phyloP scores from a whole-genome alignment of 2,797 vertebrate species.

The Tokudaia muenninki region DNA sequence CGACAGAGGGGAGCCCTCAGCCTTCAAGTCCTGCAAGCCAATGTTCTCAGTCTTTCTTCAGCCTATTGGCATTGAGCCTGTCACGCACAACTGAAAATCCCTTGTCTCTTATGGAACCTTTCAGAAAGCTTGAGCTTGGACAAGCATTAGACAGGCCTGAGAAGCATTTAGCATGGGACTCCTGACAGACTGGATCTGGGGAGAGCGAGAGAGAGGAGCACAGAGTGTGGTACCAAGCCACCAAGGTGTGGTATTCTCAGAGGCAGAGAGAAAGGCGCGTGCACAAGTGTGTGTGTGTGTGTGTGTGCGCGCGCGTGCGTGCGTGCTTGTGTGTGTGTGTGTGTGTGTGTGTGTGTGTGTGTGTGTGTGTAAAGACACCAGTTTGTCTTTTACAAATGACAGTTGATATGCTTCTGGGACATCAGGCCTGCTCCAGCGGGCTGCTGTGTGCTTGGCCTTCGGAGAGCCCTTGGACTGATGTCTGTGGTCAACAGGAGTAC shows the following conservation, averaged over 20 bases:
- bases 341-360: not conserved
- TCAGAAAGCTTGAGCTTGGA: constrained; percentile 12
- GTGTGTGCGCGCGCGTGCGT: not conserved
- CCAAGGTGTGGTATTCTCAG: not conserved
- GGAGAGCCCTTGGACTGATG: not conserved
- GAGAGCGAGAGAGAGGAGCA: too few relatives aligned
- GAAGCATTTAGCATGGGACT: not conserved
- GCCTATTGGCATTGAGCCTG: not conserved
- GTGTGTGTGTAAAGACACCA: not conserved
- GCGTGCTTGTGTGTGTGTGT: not conserved
- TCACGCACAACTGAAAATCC: not conserved
- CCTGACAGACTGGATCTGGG: not conserved
- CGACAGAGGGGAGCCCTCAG: not conserved
- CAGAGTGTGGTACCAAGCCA: not conserved
- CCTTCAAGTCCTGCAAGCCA: not conserved
- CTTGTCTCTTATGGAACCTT: not conserved
- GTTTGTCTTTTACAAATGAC: not conserved
- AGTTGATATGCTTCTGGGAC: too few relatives aligned
- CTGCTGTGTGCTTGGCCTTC: not conserved
- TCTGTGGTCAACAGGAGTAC: not conserved
- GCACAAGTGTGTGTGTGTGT: too few relatives aligned
- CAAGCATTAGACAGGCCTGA: not conserved
- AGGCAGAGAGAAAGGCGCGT: not conserved
- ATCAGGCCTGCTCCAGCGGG: not conserved
- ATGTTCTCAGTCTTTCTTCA: not conserved